Conservation (phyloP, 37 sponge, comb jelly and placozoan genomes). For the Geodia barretti region DNA sequence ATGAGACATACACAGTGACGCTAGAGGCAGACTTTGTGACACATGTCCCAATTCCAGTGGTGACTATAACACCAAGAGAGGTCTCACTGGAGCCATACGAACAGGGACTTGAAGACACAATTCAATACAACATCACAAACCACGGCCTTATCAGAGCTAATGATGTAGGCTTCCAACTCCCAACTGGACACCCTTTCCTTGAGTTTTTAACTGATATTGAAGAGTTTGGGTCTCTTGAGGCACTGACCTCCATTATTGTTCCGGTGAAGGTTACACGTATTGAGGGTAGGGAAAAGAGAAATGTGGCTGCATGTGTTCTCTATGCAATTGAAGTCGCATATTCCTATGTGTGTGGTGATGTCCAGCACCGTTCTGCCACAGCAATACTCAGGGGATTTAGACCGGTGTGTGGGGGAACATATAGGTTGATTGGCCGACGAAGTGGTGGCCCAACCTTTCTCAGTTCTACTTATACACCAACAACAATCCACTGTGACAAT, state of each 20-base stretch:
- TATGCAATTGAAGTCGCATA: slow-evolving; percentile 26
- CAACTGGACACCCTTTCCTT: slow-evolving; percentile 30
- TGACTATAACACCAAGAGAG: slow-evolving; percentile 39
- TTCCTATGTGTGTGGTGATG: slow-evolving; percentile 29
- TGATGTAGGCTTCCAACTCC: slow-evolving; percentile 28
- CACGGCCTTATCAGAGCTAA: slow-evolving; percentile 48
- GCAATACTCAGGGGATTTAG: background rate
- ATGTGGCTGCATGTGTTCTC: background rate
- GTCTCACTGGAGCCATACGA: slow-evolving; percentile 31
- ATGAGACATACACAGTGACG: slow-evolving; percentile 29
- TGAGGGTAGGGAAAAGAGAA: background rate
- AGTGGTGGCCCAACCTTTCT: too few species aligned
- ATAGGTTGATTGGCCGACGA: background rate
- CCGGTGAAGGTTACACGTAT: slow-evolving; percentile 13
- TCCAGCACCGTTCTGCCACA: background rate
- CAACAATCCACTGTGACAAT: background rate
- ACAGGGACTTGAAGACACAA: slow-evolving; percentile 10
- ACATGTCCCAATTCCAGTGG: slow-evolving; percentile 42
- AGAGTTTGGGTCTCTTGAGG: slow-evolving; percentile 17
- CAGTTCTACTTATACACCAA: background rate
- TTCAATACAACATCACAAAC: slow-evolving; percentile 46
- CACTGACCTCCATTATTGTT: slow-evolving; percentile 22
- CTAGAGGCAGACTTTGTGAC: slow-evolving; percentile 51
- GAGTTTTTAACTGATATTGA: slow-evolving; percentile 3
- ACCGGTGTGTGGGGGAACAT: background rate